Evolutionary conservation across 2,888 invertebrate species (phyloP).

Genomic region (Phaedon cochleariae): DNA sequence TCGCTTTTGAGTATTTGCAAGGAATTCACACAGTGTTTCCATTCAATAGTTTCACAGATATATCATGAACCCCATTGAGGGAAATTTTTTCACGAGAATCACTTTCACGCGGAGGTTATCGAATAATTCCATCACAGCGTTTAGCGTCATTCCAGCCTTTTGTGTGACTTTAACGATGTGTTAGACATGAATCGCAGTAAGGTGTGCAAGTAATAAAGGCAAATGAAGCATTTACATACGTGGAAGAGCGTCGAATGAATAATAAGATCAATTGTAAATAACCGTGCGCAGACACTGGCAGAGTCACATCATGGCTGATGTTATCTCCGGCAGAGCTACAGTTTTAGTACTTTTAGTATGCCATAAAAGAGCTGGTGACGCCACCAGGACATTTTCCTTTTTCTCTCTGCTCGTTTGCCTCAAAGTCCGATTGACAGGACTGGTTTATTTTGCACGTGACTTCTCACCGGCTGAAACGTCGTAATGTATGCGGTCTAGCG

Average conservation of each 20-base stretch:
- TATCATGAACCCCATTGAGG: too few relatives aligned
- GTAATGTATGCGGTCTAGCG: background rate
- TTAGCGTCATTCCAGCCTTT: background rate
- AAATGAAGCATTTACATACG: conserved; percentile 28
- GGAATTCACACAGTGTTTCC: too few relatives aligned
- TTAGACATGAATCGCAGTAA: conserved; percentile 11
- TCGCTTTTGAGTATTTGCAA: too few relatives aligned
- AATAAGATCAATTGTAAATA: conserved; percentile 42
- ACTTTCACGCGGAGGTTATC: background rate
- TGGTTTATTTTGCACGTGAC: conserved; percentile 32
- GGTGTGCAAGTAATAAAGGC: conserved; percentile 33
- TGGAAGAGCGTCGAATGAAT: conserved; percentile 36
- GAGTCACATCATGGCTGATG: conserved; percentile 42
- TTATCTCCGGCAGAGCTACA: conserved; percentile 37
- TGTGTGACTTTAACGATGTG: background rate
- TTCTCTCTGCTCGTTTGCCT: conserved; percentile 7
- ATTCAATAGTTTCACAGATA: too few relatives aligned
- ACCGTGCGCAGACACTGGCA: conserved; percentile 37
- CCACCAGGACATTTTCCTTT: conserved; percentile 33
- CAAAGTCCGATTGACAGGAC: conserved; percentile 8
- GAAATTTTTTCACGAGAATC: too few relatives aligned
- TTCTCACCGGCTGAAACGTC: background rate
- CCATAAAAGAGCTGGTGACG: conserved; percentile 46
- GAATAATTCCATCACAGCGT: background rate
- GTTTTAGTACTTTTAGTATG: conserved; percentile 39